These are phyloP conservation scores for Acleris holmiana DNA, from an alignment of 2,888 invertebrate species.

Conservation along the genomic window DNA sequence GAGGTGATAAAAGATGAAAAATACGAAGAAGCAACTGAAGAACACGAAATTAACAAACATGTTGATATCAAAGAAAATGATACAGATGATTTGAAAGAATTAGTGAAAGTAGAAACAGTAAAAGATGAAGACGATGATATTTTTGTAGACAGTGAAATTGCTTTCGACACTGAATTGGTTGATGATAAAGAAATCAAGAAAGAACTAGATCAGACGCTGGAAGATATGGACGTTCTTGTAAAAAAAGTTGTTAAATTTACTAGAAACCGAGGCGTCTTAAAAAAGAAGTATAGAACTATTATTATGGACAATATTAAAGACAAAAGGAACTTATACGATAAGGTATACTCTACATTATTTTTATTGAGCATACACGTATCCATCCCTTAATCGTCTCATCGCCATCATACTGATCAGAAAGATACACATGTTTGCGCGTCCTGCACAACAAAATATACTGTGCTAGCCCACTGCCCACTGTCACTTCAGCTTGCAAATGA, in stretches of 20 bases:
- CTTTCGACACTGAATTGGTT: background rate
- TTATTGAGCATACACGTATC: too few species aligned
- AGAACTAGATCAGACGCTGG: slow-evolving; percentile 10
- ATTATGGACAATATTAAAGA: slow-evolving; percentile 20
- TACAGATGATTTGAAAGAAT: background rate
- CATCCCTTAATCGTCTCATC: too few species aligned
- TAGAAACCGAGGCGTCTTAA: slow-evolving; percentile 5
- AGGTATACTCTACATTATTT: slow-evolving; percentile 1
- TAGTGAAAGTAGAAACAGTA: slow-evolving; percentile 8
- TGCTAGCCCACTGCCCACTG: too few species aligned
- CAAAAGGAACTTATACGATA: slow-evolving; percentile 26
- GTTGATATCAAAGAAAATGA: background rate
- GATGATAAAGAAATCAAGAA: slow-evolving; percentile 9
- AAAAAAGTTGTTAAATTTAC: background rate
- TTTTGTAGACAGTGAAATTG: background rate
- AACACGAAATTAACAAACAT: background rate
- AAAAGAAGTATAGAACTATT: slow-evolving; percentile 29
- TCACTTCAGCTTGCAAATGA: too few species aligned
- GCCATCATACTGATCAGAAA: too few species aligned
- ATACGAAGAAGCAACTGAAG: background rate
- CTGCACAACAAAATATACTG: too few species aligned
- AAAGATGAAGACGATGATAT: slow-evolving; percentile 12
- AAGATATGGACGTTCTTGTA: slow-evolving; percentile 3
- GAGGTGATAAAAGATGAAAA: background rate
- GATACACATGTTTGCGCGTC: too few species aligned